Percentiles rank a stretch among this genome's conserved stretches.
Conservation (phyloP, 1,140 invertebrate genomes). For the Palaemon carinicauda region DNA sequence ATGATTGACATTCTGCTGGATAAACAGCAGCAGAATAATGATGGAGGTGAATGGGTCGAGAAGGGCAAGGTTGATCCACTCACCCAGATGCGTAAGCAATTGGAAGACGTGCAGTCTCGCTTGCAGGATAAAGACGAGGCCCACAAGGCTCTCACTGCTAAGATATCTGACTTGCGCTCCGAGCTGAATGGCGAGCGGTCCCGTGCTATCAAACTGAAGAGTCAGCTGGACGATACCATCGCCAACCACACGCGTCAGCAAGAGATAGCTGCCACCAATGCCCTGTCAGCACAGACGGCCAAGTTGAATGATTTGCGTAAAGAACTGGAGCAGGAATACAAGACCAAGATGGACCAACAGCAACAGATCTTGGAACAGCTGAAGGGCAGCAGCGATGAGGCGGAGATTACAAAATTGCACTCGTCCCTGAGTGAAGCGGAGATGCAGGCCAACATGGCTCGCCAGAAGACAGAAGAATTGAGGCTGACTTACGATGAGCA, state of each 20-base stretch:
- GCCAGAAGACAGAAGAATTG: conserved; percentile 22
- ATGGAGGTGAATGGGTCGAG: conserved; percentile 82
- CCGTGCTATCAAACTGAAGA: conserved; percentile 68
- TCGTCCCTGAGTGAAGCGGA: conserved; percentile 30
- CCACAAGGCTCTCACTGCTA: conserved; percentile 52
- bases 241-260: conserved; percentile 68
- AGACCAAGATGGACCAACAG: conserved; percentile 43
- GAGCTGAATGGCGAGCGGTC: conserved; percentile 75
- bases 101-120: conserved; percentile 77
- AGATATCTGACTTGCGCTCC: conserved; percentile 77
- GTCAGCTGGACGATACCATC: conserved; percentile 70
- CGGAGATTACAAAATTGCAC: conserved; percentile 45
- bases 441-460: conserved; percentile 10
- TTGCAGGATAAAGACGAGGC: conserved; percentile 63
- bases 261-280: conserved; percentile 68
- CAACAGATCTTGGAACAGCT: conserved; percentile 29
- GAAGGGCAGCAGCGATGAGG: conserved; percentile 20
- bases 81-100: conserved; percentile 83
- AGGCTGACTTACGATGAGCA: conserved; percentile 42
- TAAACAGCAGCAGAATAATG: conserved; percentile 80
- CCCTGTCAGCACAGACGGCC: not conserved
- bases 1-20: conserved; percentile 87
- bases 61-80: conserved; percentile 81
- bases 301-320: conserved; percentile 21
- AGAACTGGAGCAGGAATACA: conserved; percentile 37